These are phyloP conservation scores for Molossus alvarezi DNA, from an alignment of 2,797 vertebrate species.

Conservation along the genomic window DNA sequence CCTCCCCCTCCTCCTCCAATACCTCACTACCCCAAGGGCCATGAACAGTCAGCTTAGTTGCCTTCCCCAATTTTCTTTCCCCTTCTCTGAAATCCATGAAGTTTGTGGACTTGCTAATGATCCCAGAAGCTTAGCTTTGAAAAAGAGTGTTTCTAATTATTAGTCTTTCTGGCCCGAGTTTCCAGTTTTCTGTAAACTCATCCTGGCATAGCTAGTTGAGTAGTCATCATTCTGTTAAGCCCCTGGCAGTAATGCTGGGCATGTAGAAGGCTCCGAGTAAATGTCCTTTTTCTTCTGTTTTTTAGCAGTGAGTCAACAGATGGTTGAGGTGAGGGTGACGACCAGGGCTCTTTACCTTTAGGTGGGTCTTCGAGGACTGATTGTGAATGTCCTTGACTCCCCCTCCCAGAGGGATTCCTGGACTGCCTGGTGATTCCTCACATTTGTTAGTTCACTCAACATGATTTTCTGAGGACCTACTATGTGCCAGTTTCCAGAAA, in stretches of 20 bases:
- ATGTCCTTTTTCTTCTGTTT: not conserved
- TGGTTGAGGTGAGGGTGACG: not conserved
- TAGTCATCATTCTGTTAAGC: not conserved
- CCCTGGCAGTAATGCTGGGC: not conserved
- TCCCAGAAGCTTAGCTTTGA: conserved; percentile 2
- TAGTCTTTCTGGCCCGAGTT: not conserved
- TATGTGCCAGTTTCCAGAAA: not conserved
- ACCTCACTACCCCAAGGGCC: too few species aligned
- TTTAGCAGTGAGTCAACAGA: not conserved
- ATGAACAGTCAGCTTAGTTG: not conserved
- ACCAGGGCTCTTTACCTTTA: not conserved
- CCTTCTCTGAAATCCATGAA: not conserved
- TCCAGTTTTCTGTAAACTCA: not conserved
- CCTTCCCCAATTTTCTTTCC: not conserved
- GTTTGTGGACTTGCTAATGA: conserved; percentile 19
- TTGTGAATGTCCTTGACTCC: not conserved
- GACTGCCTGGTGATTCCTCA: not conserved
- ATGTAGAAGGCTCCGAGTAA: not conserved
- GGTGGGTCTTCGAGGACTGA: not conserved
- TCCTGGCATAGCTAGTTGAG: not conserved
- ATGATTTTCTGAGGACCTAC: not conserved
- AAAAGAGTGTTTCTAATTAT: conserved; percentile 17
- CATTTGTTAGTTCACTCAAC: not conserved
- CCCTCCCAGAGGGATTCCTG: not conserved
- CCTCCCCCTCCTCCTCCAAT: not conserved